phyloP scores from a whole-genome alignment of 1,140 invertebrate genomes.

The Saccostrea glomerata region DNA sequence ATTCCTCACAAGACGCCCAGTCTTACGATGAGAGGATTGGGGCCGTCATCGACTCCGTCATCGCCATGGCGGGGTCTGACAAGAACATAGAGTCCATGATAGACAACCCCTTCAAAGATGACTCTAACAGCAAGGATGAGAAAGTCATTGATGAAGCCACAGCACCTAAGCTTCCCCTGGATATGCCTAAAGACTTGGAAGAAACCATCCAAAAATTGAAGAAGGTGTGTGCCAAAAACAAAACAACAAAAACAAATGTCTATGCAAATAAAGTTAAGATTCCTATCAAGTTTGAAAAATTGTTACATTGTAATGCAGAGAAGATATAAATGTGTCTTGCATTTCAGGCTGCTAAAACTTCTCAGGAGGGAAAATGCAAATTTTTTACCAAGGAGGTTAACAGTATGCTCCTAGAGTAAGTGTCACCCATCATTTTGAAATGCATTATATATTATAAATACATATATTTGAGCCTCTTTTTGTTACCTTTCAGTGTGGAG shows the following conservation, averaged over 20 bases:
- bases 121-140: slow-evolving; percentile 55
- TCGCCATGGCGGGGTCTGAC: slow-evolving; percentile 50
- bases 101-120: slow-evolving; percentile 57
- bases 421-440: slow-evolving; percentile 21
- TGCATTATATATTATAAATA: not conserved
- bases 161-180: slow-evolving; percentile 82
- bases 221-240: slow-evolving; percentile 68
- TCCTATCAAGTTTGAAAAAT: not conserved
- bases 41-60: slow-evolving; percentile 61
- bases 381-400: slow-evolving; percentile 85
- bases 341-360: slow-evolving; percentile 79
- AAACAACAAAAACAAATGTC: not conserved
- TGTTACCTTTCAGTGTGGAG: slow-evolving; percentile 82
- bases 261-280: not conserved
- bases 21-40: slow-evolving; percentile 32
- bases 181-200: slow-evolving; percentile 82
- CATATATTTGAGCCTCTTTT: not conserved
- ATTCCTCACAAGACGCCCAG: slow-evolving; percentile 51
- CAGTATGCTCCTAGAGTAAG: slow-evolving; percentile 83
- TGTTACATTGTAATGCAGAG: not conserved
- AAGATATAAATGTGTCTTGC: not conserved
- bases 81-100: slow-evolving; percentile 46
- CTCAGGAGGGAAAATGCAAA: slow-evolving; percentile 83
- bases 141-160: slow-evolving; percentile 66
- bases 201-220: slow-evolving; percentile 83